Conservation (phyloP, 2,888 invertebrate genomes). For the Dugesia japonica region DNA sequence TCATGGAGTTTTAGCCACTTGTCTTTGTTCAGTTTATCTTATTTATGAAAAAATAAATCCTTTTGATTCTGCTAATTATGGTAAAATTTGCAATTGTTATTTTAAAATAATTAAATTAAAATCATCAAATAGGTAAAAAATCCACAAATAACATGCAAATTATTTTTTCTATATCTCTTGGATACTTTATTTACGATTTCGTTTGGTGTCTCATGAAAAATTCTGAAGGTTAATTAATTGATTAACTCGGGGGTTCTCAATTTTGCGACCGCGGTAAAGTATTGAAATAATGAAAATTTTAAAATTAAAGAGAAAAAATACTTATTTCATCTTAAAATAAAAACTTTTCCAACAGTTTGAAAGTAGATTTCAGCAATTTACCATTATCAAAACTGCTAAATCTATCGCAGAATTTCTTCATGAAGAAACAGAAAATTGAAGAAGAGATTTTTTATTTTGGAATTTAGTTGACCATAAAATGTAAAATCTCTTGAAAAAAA, state of each 20-base stretch:
- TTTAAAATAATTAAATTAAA: not conserved
- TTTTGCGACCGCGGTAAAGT: too few species aligned
- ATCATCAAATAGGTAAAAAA: slow-evolving; percentile 37
- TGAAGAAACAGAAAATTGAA: too few species aligned
- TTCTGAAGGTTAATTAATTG: slow-evolving; percentile 44
- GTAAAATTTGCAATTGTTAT: not conserved
- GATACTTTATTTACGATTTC: slow-evolving; percentile 46
- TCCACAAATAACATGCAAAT: slow-evolving; percentile 41
- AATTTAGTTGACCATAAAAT: too few species aligned
- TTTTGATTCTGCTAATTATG: not conserved
- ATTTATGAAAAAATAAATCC: not conserved
- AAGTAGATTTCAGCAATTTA: too few species aligned
- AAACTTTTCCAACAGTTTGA: too few species aligned
- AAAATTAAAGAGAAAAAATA: too few species aligned
- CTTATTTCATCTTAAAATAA: too few species aligned
- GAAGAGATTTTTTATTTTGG: too few species aligned
- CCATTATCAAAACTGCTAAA: too few species aligned
- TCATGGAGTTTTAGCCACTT: not conserved
- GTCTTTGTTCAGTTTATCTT: not conserved
- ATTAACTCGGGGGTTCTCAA: not conserved
- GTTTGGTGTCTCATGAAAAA: slow-evolving; percentile 44
- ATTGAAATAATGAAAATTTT: too few species aligned
- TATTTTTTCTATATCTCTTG: slow-evolving; percentile 40
- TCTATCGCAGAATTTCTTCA: too few species aligned
- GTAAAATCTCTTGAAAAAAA: too few species aligned